These are phyloP conservation scores for Sebastes nivosus DNA, from an alignment of 2,797 vertebrate species.

Conservation along the genomic window DNA sequence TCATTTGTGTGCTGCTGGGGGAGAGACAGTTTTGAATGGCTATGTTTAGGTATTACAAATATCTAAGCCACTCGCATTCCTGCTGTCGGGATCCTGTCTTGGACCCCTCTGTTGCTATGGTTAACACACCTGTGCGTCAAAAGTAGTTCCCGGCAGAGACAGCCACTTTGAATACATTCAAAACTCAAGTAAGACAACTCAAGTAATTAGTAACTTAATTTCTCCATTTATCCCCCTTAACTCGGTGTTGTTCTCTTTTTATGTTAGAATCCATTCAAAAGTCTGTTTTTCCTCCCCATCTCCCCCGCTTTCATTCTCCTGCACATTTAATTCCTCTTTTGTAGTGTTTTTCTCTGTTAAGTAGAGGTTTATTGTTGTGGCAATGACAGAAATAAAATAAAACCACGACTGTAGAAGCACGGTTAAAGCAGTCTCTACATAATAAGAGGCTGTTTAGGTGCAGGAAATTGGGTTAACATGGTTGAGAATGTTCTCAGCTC, in stretches of 20 bases:
- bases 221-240: background rate
- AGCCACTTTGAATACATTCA: conserved; percentile 12
- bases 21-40: conserved; percentile 73
- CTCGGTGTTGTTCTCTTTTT: background rate
- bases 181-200: background rate
- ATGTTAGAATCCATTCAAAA: background rate
- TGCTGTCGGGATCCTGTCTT: conserved; percentile 58
- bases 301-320: background rate
- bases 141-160: conserved; percentile 44
- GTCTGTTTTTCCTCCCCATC: background rate
- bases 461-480: conserved; percentile 57
- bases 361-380: conserved; percentile 46
- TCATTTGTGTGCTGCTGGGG: conserved; percentile 75
- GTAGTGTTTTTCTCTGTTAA: conserved; percentile 10
- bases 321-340: conserved; percentile 3
- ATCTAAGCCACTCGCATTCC: conserved; percentile 78
- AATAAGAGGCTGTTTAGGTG: conserved; percentile 38
- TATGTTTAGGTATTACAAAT: conserved; percentile 83
- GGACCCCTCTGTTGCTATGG: conserved; percentile 66
- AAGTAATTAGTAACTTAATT: background rate
- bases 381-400: conserved; percentile 50
- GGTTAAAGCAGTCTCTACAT: conserved; percentile 19
- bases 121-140: conserved; percentile 74
- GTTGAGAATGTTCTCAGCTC: conserved; percentile 55
- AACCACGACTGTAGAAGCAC: background rate